Evolutionary conservation across 2,888 invertebrate species (phyloP).

Genomic region (Proisotoma minuta): DNA sequence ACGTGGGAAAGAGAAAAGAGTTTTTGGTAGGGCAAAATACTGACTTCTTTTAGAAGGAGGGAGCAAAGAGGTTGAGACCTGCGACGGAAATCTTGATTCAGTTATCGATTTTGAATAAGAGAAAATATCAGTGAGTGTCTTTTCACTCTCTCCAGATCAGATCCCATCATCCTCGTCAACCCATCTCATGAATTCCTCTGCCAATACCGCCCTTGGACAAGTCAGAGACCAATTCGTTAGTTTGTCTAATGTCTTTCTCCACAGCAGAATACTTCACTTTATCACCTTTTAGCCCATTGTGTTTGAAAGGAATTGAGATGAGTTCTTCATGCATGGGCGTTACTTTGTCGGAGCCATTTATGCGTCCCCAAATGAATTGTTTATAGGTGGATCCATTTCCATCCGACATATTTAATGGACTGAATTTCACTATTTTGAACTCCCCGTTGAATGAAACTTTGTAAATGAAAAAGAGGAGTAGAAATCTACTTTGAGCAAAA

Average conservation of each 20-base stretch:
- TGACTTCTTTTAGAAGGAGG: neutral
- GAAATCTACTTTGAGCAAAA: too few relatives aligned
- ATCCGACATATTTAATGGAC: neutral
- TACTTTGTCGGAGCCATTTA: neutral
- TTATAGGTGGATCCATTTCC: neutral
- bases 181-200: constrained; percentile 12
- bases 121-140: constrained; percentile 7
- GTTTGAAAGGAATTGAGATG: neutral
- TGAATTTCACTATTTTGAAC: neutral
- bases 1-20: too few relatives aligned
- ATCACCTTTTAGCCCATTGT: too few relatives aligned
- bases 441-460: too few relatives aligned
- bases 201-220: neutral
- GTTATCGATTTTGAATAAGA: constrained; percentile 16
- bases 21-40: neutral
- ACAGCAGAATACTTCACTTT: neutral
- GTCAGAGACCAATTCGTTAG: neutral
- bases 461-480: too few relatives aligned
- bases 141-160: neutral
- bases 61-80: neutral
- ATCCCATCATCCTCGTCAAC: constrained; percentile 13
- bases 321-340: neutral
- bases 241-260: neutral
- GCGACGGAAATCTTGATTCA: constrained; percentile 2
- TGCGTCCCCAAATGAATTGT: neutral